phyloP scores from a whole-genome alignment of 1,140 invertebrate genomes.

The Plectrocnemia conspersa region DNA sequence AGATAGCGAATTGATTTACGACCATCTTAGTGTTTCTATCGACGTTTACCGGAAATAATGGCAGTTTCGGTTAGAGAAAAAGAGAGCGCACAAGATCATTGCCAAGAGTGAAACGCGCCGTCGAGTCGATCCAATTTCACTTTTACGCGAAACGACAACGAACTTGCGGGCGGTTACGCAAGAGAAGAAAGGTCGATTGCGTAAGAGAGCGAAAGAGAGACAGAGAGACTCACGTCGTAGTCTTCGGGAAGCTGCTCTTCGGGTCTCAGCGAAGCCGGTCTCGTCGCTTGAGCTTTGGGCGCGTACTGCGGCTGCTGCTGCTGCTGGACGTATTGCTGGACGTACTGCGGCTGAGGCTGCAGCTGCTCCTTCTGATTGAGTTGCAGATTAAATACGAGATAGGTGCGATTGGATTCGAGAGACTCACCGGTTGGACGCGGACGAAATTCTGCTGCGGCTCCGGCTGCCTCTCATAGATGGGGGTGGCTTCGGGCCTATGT shows the following conservation, averaged over 20 bases:
- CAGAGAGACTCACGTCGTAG: constrained; percentile 44
- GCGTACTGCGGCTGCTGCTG: constrained; percentile 39
- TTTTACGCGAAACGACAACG: constrained; percentile 7
- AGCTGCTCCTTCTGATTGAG: constrained; percentile 36
- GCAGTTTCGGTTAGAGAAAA: too few relatives aligned
- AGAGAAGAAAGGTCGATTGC: not conserved
- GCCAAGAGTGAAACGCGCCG: constrained; percentile 14
- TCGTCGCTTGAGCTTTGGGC: constrained; percentile 36
- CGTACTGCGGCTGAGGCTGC: constrained; percentile 35
- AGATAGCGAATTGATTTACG: too few relatives aligned
- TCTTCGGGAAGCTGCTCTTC: constrained; percentile 44
- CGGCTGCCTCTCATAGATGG: constrained; percentile 36
- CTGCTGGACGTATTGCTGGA: constrained; percentile 31
- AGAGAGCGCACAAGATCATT: constrained; percentile 22
- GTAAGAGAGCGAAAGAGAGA: not conserved
- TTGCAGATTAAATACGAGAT: constrained; percentile 32
- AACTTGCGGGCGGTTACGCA: not conserved
- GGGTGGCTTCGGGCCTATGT: constrained; percentile 15
- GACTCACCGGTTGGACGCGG: constrained; percentile 3
- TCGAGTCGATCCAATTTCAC: constrained; percentile 10
- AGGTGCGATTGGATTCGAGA: constrained; percentile 23
- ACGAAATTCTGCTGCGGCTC: constrained; percentile 35
- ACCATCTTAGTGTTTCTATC: too few relatives aligned
- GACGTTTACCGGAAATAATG: too few relatives aligned
- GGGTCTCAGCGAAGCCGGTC: constrained; percentile 35